Percentiles rank a stretch among this genome's conserved stretches.
Evolutionary conservation across 2,888 invertebrate species (phyloP).

Genomic region (Villa cingulata): DNA sequence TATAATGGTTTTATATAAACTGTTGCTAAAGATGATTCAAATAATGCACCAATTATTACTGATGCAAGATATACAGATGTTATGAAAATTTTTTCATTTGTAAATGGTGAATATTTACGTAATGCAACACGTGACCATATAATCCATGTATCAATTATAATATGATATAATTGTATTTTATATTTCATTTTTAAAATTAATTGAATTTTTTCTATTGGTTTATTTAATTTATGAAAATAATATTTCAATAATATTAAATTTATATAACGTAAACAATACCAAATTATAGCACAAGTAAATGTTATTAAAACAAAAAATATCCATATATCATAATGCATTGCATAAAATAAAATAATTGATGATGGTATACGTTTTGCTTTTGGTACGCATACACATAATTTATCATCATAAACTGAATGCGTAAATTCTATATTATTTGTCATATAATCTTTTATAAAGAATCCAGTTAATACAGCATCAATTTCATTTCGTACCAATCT

Average conservation of each 20-base stretch:
- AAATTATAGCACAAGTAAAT: slow-evolving; percentile 21
- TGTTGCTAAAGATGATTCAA: slow-evolving; percentile 36
- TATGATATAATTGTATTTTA: slow-evolving; percentile 14
- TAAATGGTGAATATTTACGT: slow-evolving; percentile 26
- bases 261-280: slow-evolving; percentile 20
- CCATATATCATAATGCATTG: slow-evolving; percentile 30
- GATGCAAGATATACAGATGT: slow-evolving; percentile 31
- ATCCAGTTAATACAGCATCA: slow-evolving; percentile 32
- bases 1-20: slow-evolving; percentile 32
- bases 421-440: slow-evolving; percentile 30
- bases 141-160: slow-evolving; percentile 29
- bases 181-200: background rate
- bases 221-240: background rate
- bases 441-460: slow-evolving; percentile 36
- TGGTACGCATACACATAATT: slow-evolving; percentile 32
- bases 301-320: slow-evolving; percentile 25
- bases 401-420: slow-evolving; percentile 30
- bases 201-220: background rate
- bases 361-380: slow-evolving; percentile 33
- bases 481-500: slow-evolving; percentile 26
- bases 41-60: slow-evolving; percentile 32
- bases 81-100: slow-evolving; percentile 32
- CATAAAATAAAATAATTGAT: slow-evolving; percentile 31
- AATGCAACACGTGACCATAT: slow-evolving; percentile 31
- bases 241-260: slow-evolving; percentile 7